Percentiles rank a stretch among this genome's conserved stretches.
Conservation (phyloP, 2,113 vertebrate species). For the Cyrtonyx montezumae region DNA sequence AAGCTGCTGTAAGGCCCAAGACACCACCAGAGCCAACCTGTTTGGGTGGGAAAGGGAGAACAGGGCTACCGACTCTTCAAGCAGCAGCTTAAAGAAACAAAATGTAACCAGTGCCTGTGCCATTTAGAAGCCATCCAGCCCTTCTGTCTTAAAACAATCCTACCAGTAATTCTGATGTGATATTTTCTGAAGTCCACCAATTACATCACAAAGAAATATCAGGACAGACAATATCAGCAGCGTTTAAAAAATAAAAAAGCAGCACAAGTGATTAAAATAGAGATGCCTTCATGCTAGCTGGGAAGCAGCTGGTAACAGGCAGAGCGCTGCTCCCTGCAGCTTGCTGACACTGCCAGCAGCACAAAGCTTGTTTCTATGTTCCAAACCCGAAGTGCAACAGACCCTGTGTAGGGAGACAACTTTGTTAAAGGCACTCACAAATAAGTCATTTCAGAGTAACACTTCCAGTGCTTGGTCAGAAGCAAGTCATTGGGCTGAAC, state of each 20-base stretch:
- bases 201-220: background rate
- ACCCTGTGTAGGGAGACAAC: background rate
- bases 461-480: background rate
- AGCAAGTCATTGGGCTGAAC: background rate
- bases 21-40: background rate
- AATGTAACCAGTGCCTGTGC: background rate
- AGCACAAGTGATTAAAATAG: background rate
- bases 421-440: background rate
- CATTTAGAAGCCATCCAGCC: background rate
- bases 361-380: background rate
- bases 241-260: background rate
- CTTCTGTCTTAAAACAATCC: background rate
- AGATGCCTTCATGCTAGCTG: background rate
- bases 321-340: background rate
- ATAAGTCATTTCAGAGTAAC: background rate
- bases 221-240: background rate
- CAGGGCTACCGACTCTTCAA: background rate
- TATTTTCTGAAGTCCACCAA: background rate
- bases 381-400: background rate
- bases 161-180: background rate
- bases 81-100: background rate
- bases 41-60: background rate
- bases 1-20: background rate
- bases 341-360: background rate
- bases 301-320: conserved; percentile 18